phyloP scores from a whole-genome alignment of 2,888 invertebrate species.

The Marasmarcha lunaedactyla region DNA sequence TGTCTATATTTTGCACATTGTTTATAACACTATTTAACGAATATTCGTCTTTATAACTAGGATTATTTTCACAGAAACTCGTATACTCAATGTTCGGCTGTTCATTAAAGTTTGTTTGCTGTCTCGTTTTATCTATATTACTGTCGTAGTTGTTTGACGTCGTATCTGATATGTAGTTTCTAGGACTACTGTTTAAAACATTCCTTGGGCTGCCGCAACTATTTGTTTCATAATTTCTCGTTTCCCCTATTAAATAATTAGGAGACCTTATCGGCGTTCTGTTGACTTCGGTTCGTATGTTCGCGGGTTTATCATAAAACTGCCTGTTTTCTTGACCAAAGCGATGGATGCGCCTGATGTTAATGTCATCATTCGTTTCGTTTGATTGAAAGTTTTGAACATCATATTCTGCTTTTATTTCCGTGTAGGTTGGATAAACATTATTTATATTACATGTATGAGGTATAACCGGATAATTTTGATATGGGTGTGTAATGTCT shows the following conservation, averaged over 20 bases:
- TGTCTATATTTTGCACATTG: slow-evolving; percentile 41
- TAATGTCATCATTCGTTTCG: slow-evolving; percentile 14
- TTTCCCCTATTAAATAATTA: slow-evolving; percentile 37
- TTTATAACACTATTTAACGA: slow-evolving; percentile 32
- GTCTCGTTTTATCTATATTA: slow-evolving; percentile 25
- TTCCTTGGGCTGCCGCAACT: slow-evolving; percentile 47
- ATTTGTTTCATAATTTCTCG: slow-evolving; percentile 38
- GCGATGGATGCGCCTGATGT: background rate
- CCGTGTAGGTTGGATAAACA: slow-evolving; percentile 51
- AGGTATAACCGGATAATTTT: slow-evolving; percentile 51
- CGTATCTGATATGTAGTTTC: slow-evolving; percentile 24
- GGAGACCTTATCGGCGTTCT: slow-evolving; percentile 38
- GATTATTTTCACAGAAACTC: slow-evolving; percentile 37
- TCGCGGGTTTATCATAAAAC: slow-evolving; percentile 50
- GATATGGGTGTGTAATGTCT: slow-evolving; percentile 56
- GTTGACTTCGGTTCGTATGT: slow-evolving; percentile 27
- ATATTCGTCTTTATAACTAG: slow-evolving; percentile 43
- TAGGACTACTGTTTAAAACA: slow-evolving; percentile 21
- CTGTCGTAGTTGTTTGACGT: slow-evolving; percentile 36
- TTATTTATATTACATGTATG: slow-evolving; percentile 36
- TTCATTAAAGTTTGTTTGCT: slow-evolving; percentile 30
- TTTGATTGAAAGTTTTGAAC: slow-evolving; percentile 26
- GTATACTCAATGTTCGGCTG: slow-evolving; percentile 34
- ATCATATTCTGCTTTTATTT: slow-evolving; percentile 48
- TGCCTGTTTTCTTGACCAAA: slow-evolving; percentile 24